Evolutionary conservation across 2,113 vertebrate species (phyloP).

Genomic region (Malurus alboscapulatus): DNA sequence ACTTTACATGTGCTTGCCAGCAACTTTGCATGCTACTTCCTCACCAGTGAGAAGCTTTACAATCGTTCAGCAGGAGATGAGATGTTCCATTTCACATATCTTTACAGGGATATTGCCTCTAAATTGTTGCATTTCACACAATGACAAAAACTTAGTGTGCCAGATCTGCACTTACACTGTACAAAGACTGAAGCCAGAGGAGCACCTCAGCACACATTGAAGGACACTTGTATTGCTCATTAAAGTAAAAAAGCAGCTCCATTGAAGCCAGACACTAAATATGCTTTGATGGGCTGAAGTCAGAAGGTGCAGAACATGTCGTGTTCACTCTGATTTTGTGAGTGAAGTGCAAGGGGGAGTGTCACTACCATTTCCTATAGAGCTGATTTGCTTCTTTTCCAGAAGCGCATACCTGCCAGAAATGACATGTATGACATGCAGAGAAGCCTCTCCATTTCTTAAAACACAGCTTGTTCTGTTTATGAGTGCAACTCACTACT

Average conservation of each 20-base stretch:
- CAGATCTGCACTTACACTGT: not conserved
- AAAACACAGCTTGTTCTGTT: not conserved
- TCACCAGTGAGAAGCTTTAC: slow-evolving; percentile 59
- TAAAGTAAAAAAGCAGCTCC: not conserved
- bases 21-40: slow-evolving; percentile 51
- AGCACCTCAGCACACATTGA: not conserved
- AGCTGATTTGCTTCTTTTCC: not conserved
- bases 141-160: not conserved
- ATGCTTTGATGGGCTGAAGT: not conserved
- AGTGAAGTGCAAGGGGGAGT: not conserved
- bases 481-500: not conserved
- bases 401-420: not conserved
- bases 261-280: not conserved
- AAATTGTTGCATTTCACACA: not conserved
- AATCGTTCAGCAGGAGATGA: slow-evolving; percentile 6
- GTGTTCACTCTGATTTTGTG: not conserved
- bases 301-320: not conserved
- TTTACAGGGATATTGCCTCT: slow-evolving; percentile 14
- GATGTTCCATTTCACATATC: slow-evolving; percentile 34
- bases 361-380: not conserved
- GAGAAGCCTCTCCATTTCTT: not conserved
- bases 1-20: slow-evolving; percentile 71
- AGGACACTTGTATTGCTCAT: not conserved
- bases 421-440: not conserved
- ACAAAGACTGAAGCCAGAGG: not conserved